A percentile compares a stretch with the other conserved stretches of the same genome.
These are phyloP conservation scores for Diabrotica balteata DNA, from an alignment of 2,888 invertebrate species.

Conservation along the genomic window DNA sequence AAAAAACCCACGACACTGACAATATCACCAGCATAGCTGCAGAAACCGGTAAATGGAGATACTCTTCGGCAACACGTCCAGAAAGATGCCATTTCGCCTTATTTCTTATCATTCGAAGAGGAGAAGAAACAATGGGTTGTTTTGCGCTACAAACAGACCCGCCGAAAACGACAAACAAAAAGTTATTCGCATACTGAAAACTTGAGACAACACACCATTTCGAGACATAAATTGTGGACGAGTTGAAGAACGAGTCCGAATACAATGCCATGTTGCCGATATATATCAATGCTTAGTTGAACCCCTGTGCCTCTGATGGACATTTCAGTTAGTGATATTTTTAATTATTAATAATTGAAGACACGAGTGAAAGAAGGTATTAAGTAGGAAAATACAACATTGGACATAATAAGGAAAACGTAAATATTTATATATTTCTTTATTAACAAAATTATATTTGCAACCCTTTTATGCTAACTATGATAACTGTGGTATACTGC, in stretches of 20 bases:
- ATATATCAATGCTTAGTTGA: no score
- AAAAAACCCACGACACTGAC: conserved; percentile 23
- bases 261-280: conserved; percentile 32
- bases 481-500: no score
- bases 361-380: no score
- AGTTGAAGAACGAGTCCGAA: conserved; percentile 47
- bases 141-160: conserved; percentile 47
- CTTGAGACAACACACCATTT: conserved; percentile 43
- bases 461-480: no score
- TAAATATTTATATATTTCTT: no score
- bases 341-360: no score
- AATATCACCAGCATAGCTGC: conserved; percentile 25
- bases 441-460: no score
- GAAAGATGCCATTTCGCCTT: conserved; percentile 41
- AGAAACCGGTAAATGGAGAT: conserved; percentile 46
- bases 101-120: conserved; percentile 40
- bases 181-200: conserved; percentile 35
- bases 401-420: no score
- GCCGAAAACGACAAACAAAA: conserved; percentile 44
- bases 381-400: no score
- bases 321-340: no score
- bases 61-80: conserved; percentile 39
- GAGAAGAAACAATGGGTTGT: conserved; percentile 49
- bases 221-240: conserved; percentile 52
- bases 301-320: no score